Conservation (phyloP, 2,888 invertebrate species). For the Cheilosia urbana region DNA sequence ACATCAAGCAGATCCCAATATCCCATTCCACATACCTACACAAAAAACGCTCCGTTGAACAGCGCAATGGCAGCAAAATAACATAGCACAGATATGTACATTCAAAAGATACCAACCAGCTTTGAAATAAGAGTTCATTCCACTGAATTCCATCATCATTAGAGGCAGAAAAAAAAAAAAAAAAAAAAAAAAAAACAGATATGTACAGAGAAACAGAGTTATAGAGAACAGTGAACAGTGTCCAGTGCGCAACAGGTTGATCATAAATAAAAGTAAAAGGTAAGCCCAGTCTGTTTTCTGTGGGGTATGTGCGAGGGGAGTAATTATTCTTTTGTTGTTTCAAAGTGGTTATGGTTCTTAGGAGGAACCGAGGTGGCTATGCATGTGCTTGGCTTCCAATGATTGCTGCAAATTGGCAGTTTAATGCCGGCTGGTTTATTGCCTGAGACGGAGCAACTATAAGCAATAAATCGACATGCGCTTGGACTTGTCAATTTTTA, state of each 20-base stretch:
- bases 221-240: constrained; percentile 1
- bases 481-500: not conserved
- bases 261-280: constrained; percentile 58
- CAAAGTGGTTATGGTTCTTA: constrained; percentile 47
- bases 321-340: constrained; percentile 58
- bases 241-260: constrained; percentile 45
- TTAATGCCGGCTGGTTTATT: constrained; percentile 31
- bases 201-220: not conserved
- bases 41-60: constrained; percentile 51
- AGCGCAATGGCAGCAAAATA: not conserved
- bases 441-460: constrained; percentile 24
- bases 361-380: not conserved
- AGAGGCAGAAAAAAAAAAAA: constrained; percentile 14
- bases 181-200: not conserved
- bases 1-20: constrained; percentile 55
- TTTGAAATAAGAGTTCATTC: constrained; percentile 57
- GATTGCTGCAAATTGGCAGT: constrained; percentile 39
- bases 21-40: constrained; percentile 27
- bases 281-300: constrained; percentile 1
- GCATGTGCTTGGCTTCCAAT: constrained; percentile 11
- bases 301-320: not conserved
- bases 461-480: constrained; percentile 12
- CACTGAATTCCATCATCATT: constrained; percentile 60
- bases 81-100: constrained; percentile 1
- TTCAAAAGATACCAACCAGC: constrained; percentile 4